A percentile compares a stretch with the other conserved stretches of the same genome.
phyloP scores from a whole-genome alignment of 2,888 invertebrate species.

The Lapara coniferarum region DNA sequence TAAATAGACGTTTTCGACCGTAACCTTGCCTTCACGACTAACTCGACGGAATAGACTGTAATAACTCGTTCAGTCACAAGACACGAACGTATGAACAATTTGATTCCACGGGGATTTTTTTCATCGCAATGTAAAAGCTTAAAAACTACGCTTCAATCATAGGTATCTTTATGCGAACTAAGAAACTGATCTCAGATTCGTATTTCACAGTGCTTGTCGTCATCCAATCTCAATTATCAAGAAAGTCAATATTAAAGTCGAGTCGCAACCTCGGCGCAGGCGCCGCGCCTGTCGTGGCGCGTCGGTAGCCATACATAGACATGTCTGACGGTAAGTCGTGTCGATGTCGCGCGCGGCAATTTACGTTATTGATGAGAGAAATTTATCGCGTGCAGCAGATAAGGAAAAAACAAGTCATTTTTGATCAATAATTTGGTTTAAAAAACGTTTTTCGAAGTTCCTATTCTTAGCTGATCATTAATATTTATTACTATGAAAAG shows the following conservation, averaged over 20 bases:
- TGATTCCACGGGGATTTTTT: too few relatives aligned
- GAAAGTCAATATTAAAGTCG: neutral
- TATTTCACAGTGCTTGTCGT: too few relatives aligned
- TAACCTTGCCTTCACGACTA: slow-evolving; percentile 2
- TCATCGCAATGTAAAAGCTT: too few relatives aligned
- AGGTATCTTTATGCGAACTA: too few relatives aligned
- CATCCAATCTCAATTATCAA: neutral
- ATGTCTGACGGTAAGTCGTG: slow-evolving; percentile 1
- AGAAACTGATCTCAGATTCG: too few relatives aligned
- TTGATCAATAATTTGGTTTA: neutral
- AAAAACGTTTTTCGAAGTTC: too few relatives aligned
- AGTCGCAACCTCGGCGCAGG: neutral
- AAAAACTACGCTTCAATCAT: too few relatives aligned
- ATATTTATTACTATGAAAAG: too few relatives aligned
- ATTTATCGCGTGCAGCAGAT: neutral
- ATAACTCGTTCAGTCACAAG: neutral
- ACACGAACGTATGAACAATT: too few relatives aligned
- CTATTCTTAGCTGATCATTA: too few relatives aligned
- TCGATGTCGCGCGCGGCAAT: neutral
- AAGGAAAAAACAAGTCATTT: neutral
- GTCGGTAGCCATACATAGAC: neutral
- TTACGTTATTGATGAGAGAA: slow-evolving; percentile 15
- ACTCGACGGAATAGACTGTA: neutral
- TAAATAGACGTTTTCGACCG: neutral
- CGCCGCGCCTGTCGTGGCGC: neutral